Percentiles rank a stretch among this genome's conserved stretches.
phyloP scores from a whole-genome alignment of 2,888 invertebrate species.

The Drosophila longiperda region DNA sequence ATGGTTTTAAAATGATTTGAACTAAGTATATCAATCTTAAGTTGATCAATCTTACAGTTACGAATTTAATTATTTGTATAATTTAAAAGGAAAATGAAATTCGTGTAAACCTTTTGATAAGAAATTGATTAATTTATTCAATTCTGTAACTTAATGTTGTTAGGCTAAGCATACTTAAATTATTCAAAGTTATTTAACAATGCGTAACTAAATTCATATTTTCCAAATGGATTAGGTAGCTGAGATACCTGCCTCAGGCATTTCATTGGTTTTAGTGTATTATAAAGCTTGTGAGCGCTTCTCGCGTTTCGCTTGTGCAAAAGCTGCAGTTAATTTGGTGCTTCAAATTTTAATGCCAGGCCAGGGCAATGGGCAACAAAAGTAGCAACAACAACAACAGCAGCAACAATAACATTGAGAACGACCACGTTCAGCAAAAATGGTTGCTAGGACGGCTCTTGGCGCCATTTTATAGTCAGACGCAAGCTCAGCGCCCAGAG shows the following conservation, averaged over 20 bases:
- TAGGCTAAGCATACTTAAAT: not conserved
- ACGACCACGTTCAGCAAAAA: slow-evolving; percentile 68
- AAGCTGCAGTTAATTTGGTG: slow-evolving; percentile 82
- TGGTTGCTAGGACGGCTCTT: slow-evolving; percentile 59
- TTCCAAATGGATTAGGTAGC: slow-evolving; percentile 6
- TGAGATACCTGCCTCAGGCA: slow-evolving; percentile 12
- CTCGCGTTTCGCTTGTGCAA: slow-evolving; percentile 70
- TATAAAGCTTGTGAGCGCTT: slow-evolving; percentile 61
- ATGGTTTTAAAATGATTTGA: not conserved
- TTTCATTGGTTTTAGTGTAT: slow-evolving; percentile 55
- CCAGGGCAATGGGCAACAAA: slow-evolving; percentile 51
- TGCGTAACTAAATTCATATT: not conserved
- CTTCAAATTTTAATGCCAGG: slow-evolving; percentile 76
- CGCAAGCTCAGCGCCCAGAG: slow-evolving; percentile 58
- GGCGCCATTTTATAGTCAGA: slow-evolving; percentile 77
- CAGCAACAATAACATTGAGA: slow-evolving; percentile 52
- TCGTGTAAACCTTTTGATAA: not conserved
- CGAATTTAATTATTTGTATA: not conserved
- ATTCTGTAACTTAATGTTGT: not conserved
- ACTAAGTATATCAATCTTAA: not conserved
- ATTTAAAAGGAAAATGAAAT: not conserved
- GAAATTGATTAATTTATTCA: not conserved
- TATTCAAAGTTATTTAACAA: not conserved
- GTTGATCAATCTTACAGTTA: not conserved
- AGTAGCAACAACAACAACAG: slow-evolving; percentile 29